Evolutionary conservation across 2,888 invertebrate genomes (phyloP).

Genomic region (Chorisops tibialis): DNA sequence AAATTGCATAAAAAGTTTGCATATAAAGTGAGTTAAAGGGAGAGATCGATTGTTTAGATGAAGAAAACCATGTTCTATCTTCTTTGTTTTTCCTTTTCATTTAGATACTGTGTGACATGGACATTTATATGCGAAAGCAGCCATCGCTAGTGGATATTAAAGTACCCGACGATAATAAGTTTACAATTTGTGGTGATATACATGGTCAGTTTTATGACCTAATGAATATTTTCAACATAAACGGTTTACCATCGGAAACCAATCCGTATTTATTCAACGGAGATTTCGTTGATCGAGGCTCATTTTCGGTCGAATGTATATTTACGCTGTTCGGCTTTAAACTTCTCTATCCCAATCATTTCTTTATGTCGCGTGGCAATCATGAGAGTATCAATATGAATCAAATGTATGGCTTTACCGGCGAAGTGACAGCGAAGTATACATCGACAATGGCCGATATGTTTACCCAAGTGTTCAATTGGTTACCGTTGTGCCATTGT

Average conservation of each 20-base stretch:
- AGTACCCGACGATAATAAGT: conserved; percentile 82
- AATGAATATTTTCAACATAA: conserved; percentile 94
- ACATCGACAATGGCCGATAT: conserved; percentile 92
- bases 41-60: not conserved
- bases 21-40: conserved; percentile 72
- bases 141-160: conserved; percentile 87
- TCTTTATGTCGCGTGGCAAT: conserved; percentile 98
- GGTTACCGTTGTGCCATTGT: conserved; percentile 93
- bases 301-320: conserved; percentile 99
- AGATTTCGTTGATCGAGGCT: conserved; percentile 98
- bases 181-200: conserved; percentile 98
- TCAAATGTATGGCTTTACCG: conserved; percentile 99
- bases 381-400: conserved; percentile 99
- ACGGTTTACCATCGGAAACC: conserved; percentile 88
- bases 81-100: conserved; percentile 38
- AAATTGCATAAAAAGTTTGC: conserved; percentile 96
- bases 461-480: conserved; percentile 98
- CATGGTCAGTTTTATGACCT: conserved; percentile 99
- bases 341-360: conserved; percentile 90
- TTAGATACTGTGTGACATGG: conserved; percentile 89
- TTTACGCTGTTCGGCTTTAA: conserved; percentile 97
- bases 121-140: conserved; percentile 75
- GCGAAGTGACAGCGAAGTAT: conserved; percentile 96
- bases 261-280: conserved; percentile 99
- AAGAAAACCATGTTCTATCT: not conserved